phyloP scores from a whole-genome alignment of 2,797 vertebrate genomes.

The Eulemur rubriventer region DNA sequence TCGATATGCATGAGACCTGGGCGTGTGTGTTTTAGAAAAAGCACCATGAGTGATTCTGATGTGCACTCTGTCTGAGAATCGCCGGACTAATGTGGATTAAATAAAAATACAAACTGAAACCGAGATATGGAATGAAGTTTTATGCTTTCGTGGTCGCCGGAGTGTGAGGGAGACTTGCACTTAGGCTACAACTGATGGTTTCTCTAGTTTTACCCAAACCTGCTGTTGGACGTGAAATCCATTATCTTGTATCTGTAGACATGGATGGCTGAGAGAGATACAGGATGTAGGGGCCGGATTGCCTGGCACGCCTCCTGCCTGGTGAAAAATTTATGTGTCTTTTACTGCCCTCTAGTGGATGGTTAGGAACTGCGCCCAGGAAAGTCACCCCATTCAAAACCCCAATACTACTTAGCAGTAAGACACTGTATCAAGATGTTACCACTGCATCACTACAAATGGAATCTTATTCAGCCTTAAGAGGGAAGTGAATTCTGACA shows the following conservation, averaged over 20 bases:
- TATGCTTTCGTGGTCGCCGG: background rate
- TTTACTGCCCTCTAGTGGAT: slow-evolving; percentile 69
- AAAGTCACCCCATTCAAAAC: background rate
- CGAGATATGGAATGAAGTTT: background rate
- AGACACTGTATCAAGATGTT: background rate
- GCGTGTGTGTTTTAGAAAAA: background rate
- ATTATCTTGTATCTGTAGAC: slow-evolving; percentile 43
- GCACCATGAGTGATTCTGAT: background rate
- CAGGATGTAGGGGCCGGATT: background rate
- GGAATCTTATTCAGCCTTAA: background rate
- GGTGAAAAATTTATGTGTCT: background rate
- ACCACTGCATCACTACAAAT: background rate
- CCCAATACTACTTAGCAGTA: background rate
- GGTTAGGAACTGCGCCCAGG: background rate
- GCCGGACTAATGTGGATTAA: background rate
- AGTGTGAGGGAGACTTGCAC: background rate
- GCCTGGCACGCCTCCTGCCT: rapidly evolving
- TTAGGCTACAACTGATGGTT: background rate
- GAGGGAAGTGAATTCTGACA: background rate
- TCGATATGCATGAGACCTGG: background rate
- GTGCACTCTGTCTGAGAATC: background rate
- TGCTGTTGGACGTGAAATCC: slow-evolving; percentile 25
- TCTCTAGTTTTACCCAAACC: slow-evolving; percentile 25
- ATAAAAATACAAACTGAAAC: slow-evolving; percentile 27
- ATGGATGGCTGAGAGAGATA: background rate